Conservation (phyloP, 2,888 invertebrate species). For the Blastobasis lacticolella region DNA sequence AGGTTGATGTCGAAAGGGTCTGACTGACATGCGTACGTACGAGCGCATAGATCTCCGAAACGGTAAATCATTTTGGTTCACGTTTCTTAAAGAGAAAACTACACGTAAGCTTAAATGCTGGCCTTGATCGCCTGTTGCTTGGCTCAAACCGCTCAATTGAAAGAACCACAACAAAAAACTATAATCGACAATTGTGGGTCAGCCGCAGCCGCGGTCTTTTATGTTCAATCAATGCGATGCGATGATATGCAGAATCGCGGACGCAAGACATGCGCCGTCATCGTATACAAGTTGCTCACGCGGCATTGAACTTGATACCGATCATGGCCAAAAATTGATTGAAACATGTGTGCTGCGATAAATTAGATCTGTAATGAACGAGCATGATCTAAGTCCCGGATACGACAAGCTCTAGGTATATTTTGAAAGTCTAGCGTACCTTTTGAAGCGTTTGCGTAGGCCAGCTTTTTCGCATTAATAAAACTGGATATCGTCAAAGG, state of each 20-base stretch:
- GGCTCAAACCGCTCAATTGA: neutral
- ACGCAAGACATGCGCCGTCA: conserved; percentile 35
- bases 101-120: conserved; percentile 4
- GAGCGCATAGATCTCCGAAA: too few species aligned
- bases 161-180: neutral
- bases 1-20: too few species aligned
- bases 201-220: conserved; percentile 23
- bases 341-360: neutral
- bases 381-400: neutral
- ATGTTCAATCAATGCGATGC: conserved; percentile 26
- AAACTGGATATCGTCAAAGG: too few species aligned
- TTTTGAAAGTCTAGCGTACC: too few species aligned
- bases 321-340: conserved; percentile 5
- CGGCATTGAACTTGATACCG: conserved; percentile 36
- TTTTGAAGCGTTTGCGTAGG: too few species aligned
- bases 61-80: too few species aligned
- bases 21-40: too few species aligned
- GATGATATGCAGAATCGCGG: conserved; percentile 39
- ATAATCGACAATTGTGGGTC: conserved; percentile 25
- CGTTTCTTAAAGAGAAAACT: neutral
- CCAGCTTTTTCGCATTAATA: too few species aligned
- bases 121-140: conserved; percentile 12
- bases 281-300: conserved; percentile 24
- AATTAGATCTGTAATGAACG: neutral
- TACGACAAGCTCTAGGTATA: too few species aligned